phyloP scores from a whole-genome alignment of 2,797 vertebrate species.

The Leptoclinus maculatus region DNA sequence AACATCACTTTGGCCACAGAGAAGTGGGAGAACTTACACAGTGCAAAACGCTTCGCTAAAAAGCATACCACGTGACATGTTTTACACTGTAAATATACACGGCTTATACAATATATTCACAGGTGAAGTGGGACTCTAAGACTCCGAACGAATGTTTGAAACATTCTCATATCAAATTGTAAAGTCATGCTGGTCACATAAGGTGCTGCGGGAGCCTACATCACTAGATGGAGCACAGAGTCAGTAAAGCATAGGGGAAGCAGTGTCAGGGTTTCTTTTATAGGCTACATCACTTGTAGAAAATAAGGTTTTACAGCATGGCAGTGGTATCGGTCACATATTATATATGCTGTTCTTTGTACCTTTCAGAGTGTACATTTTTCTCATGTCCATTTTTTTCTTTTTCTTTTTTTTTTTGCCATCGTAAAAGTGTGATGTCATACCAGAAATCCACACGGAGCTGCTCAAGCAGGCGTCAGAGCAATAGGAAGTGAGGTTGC shows the following conservation, averaged over 20 bases:
- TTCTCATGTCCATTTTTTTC: conserved; percentile 9
- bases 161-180: conserved; percentile 58
- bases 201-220: conserved; percentile 66
- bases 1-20: conserved; percentile 75
- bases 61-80: conserved; percentile 60
- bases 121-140: conserved; percentile 59
- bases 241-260: conserved; percentile 54
- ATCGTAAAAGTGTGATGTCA: conserved; percentile 51
- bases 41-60: conserved; percentile 73
- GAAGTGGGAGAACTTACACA: conserved; percentile 70
- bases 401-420: conserved; percentile 43
- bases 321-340: conserved; percentile 72
- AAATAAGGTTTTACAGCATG: conserved; percentile 66
- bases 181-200: conserved; percentile 75
- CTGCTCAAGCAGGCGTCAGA: conserved; percentile 49
- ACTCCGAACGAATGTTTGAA: conserved; percentile 48
- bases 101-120: conserved; percentile 69
- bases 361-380: conserved; percentile 33
- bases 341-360: conserved; percentile 37
- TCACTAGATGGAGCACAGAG: conserved; percentile 67
- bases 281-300: conserved; percentile 53
- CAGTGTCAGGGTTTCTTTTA: conserved; percentile 42
- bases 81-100: conserved; percentile 70
- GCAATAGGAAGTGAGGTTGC: conserved; percentile 66
- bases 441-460: conserved; percentile 43